Conservation (phyloP, 2,888 invertebrate species). For the Nephrotoma flavescens region DNA sequence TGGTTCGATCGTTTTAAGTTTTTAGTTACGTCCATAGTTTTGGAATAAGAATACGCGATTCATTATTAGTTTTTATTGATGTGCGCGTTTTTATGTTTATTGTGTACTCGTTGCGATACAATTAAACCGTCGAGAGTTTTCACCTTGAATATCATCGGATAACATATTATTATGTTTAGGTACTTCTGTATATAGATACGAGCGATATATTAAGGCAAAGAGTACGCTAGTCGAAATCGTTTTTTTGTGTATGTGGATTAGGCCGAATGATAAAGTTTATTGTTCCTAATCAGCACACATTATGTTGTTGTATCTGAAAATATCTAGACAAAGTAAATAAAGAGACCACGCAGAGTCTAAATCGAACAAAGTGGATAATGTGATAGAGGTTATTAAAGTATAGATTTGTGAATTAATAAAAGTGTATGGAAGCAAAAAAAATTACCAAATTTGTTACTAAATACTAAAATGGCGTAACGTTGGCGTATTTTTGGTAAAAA, state of each 20-base stretch:
- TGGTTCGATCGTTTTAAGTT: too few species aligned
- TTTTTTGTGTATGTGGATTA: not conserved
- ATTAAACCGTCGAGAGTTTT: not conserved
- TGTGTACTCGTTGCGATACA: not conserved
- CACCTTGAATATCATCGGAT: not conserved
- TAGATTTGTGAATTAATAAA: too few species aligned
- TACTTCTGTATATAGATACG: not conserved
- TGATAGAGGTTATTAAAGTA: too few species aligned
- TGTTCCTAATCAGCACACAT: not conserved
- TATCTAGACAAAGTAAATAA: too few species aligned
- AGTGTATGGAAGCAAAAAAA: too few species aligned
- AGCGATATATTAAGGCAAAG: not conserved
- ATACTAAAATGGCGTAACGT: too few species aligned
- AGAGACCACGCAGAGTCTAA: too few species aligned
- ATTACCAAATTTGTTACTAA: too few species aligned
- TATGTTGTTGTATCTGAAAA: too few species aligned
- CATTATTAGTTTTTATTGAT: not conserved
- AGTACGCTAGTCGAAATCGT: too few species aligned
- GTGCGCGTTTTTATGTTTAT: not conserved
- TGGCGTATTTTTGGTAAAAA: too few species aligned
- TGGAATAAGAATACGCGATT: not conserved
- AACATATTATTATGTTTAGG: not conserved
- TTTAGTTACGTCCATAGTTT: not conserved
- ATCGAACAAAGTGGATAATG: too few species aligned
- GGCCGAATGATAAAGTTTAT: not conserved